These are phyloP conservation scores for Catharus ustulatus DNA, from an alignment of 2,797 vertebrate species.

Conservation along the genomic window DNA sequence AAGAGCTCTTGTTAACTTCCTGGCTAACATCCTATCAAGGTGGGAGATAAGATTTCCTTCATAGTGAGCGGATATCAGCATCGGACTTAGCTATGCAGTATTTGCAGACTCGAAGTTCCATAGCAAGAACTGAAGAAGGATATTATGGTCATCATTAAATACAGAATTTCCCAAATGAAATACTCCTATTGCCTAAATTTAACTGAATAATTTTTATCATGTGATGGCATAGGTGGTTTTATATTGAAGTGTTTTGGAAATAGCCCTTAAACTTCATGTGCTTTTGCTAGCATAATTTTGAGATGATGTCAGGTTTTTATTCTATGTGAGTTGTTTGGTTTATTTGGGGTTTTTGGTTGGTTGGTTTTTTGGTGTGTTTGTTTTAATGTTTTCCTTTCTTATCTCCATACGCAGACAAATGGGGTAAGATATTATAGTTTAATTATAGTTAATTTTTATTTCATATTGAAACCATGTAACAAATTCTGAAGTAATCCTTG, in stretches of 20 bases:
- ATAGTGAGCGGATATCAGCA: neutral
- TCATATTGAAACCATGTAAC: conserved; percentile 27
- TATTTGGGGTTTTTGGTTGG: neutral
- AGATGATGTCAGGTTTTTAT: neutral
- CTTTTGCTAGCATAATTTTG: neutral
- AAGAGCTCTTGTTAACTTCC: neutral
- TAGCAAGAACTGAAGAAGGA: neutral
- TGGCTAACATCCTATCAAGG: neutral
- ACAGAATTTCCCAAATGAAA: neutral
- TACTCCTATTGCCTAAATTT: neutral
- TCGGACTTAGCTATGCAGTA: fast-evolving
- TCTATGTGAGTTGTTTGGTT: neutral
- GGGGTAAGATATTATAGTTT: neutral
- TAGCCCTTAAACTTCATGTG: neutral
- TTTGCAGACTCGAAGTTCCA: neutral
- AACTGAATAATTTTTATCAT: neutral
- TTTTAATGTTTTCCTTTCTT: neutral
- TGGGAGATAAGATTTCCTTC: neutral
- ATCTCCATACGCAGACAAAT: neutral
- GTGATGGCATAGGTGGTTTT: neutral
- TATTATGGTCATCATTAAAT: neutral
- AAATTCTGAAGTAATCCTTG: conserved; percentile 62
- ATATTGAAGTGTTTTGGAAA: neutral
- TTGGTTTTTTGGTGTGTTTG: neutral
- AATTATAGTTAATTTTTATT: conserved; percentile 64